Conservation (phyloP, 2,797 vertebrate genomes). For the Sandelia bainsii region DNA sequence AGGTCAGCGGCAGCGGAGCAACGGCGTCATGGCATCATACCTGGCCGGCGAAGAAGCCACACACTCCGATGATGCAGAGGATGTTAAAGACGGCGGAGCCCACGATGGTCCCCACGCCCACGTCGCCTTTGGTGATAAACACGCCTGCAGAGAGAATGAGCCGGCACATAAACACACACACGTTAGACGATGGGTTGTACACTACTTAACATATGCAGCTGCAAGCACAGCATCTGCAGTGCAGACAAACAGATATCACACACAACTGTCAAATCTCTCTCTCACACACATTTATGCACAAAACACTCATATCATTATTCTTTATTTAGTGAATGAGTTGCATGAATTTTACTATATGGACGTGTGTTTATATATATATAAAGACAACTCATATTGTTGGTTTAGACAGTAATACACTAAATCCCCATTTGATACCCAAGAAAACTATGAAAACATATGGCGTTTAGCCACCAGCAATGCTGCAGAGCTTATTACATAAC, state of each 20-base stretch:
- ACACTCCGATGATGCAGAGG: constrained; percentile 96
- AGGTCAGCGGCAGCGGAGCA: not conserved
- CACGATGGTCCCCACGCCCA: constrained; percentile 95
- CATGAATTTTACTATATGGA: too few relatives aligned
- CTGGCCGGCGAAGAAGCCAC: constrained; percentile 95
- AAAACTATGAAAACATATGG: not conserved
- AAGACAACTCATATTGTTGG: not conserved
- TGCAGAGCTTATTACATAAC: constrained; percentile 21
- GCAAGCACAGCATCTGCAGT: constrained; percentile 9
- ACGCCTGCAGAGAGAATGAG: constrained; percentile 85
- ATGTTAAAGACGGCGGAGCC: constrained; percentile 97
- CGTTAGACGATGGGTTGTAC: constrained; percentile 1
- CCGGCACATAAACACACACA: not conserved
- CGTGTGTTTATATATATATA: not conserved
- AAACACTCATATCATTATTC: not conserved
- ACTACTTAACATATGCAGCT: constrained; percentile 26
- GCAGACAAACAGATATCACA: constrained; percentile 33
- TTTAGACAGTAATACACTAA: too few relatives aligned
- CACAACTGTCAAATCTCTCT: constrained; percentile 22
- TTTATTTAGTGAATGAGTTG: too few relatives aligned
- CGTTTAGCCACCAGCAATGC: constrained; percentile 5
- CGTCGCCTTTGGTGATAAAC: constrained; percentile 95
- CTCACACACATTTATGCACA: not conserved
- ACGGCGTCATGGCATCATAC: constrained; percentile 74
- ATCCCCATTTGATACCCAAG: too few relatives aligned